Percentiles rank a stretch among this genome's conserved stretches.
phyloP scores from a whole-genome alignment of 2,113 vertebrate genomes.

The Miniopterus natalensis region DNA sequence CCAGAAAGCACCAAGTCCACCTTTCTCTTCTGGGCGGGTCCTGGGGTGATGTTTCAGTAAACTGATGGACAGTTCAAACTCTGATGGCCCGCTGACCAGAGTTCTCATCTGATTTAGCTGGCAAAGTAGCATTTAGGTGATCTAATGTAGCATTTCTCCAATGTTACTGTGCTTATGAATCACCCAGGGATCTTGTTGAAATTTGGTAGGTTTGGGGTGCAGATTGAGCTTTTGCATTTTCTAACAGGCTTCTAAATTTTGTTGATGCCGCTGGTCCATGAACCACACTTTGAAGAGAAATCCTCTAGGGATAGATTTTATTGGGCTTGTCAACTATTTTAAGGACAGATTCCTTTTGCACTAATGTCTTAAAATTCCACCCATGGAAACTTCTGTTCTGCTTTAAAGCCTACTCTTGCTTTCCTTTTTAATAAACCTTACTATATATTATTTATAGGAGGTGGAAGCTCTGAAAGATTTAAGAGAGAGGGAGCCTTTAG shows the following conservation, averaged over 20 bases:
- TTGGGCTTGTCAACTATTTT: neutral
- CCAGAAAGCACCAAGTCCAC: neutral
- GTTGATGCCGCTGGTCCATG: neutral
- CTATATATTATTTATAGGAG: neutral
- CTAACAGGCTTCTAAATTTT: neutral
- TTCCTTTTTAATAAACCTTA: slow-evolving; percentile 26
- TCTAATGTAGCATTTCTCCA: neutral
- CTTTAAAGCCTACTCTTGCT: slow-evolving; percentile 8
- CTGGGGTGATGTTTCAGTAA: neutral
- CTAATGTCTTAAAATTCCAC: slow-evolving; percentile 17
- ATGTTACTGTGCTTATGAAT: neutral
- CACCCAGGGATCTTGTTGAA: neutral
- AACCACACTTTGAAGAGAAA: neutral
- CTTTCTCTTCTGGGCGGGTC: neutral
- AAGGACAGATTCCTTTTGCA: neutral
- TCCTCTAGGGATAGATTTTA: neutral
- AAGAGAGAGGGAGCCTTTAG: neutral
- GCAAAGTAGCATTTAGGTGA: neutral
- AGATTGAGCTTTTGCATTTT: neutral
- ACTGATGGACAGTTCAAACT: neutral
- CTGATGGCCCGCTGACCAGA: neutral
- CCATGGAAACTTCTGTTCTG: neutral
- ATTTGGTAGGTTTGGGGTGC: neutral
- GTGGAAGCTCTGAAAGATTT: neutral
- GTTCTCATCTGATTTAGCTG: neutral